Evolutionary conservation across 2,888 invertebrate species (phyloP), one percentile per base, ranked within the genome.

Genomic region (Ganaspis brasiliensis): DNA sequence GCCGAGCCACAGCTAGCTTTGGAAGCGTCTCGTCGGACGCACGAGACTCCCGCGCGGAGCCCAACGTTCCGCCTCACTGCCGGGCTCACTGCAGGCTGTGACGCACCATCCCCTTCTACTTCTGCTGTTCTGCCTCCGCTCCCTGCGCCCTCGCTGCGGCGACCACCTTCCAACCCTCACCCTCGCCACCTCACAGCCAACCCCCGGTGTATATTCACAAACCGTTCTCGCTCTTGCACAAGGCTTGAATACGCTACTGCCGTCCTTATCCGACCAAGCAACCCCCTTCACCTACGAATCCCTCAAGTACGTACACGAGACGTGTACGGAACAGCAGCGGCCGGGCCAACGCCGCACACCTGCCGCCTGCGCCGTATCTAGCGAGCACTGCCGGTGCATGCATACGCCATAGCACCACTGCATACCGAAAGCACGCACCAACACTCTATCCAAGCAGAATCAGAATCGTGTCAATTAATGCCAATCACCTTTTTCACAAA

Each of bases 21-120:
- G 71, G 73, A 72, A 73, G 73, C 77, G 77, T 73, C 59, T 61
- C 35, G 77, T 75, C 63, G 61, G 73, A 77, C 74, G 73, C 88
- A 88, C 87, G 89, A 90, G 89, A 90, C 89, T 89, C 88, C 89
- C 88, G 90, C 88, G 88, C 90, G 88, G 89, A 89, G 89, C 87
- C 86, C 87, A 89, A 89, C 89, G 89, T 89, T 88, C 89, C 89
- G 89, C 89, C 89, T 89, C 89, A 90, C 90, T 90, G 89, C 90
- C 88, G 90, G 89, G 90, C 89, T 90, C 90, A 89, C 89, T 90
- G 90, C 90, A 90, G 89, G 86, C 88, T 87, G 88, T 89, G 90
- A 89, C 90, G 90, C 89, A 90, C 89, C 90, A 87, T 83, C 84
- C 85, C 88, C 88, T 84, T 86, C 86, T 79, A 81, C 71, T 75